Conservation (phyloP, 2,888 invertebrate species). For the Tipula lateralis region DNA sequence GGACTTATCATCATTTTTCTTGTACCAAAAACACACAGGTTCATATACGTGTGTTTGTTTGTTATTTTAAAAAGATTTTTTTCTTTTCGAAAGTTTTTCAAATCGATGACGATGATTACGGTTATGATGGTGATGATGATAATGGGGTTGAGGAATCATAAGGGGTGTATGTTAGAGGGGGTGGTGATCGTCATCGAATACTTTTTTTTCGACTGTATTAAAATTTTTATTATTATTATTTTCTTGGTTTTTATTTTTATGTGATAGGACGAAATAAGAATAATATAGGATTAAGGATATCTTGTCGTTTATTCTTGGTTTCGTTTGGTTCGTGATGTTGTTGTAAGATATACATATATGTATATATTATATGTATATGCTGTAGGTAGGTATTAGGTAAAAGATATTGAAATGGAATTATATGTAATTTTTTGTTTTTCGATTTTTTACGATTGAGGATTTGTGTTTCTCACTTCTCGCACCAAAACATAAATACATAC, state of each 20-base stretch:
- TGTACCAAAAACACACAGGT: neutral
- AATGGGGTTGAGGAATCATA: neutral
- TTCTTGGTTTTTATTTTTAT: conserved; percentile 24
- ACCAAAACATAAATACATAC: neutral
- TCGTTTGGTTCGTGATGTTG: conserved; percentile 5
- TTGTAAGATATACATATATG: neutral
- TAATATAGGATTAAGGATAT: conserved; percentile 1
- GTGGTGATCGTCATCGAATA: neutral
- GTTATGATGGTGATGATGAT: neutral
- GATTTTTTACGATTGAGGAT: conserved; percentile 9
- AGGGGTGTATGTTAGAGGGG: neutral
- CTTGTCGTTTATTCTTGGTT: conserved; percentile 12
- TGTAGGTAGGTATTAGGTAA: conserved; percentile 24
- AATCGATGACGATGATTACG: neutral
- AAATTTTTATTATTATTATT: conserved; percentile 24
- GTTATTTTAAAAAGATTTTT: neutral
- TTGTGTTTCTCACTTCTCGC: neutral
- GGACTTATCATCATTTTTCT: neutral
- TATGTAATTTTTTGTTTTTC: conserved; percentile 13
- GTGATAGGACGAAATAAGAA: conserved; percentile 24
- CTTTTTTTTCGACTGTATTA: neutral
- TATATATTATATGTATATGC: neutral
- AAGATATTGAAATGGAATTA: conserved; percentile 19
- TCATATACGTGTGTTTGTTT: neutral
- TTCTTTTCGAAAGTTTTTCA: neutral